Base-by-base conservation (phyloP, 1,140 invertebrate species). In the Calephelis nemesis region DNA sequence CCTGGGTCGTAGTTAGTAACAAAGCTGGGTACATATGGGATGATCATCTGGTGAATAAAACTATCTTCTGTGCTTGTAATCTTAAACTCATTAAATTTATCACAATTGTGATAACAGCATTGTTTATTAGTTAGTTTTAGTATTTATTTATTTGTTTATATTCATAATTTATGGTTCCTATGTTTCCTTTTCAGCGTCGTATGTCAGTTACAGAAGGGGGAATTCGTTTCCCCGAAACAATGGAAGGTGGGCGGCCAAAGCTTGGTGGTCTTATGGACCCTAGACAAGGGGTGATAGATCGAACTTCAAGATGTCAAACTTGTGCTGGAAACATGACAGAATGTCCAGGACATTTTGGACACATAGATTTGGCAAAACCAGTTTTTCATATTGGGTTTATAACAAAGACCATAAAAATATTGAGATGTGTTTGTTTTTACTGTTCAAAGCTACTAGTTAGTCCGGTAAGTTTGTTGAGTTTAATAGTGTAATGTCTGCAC, bases 261-360 rank as follows among this genome's bases (percentile, higher is more conserved):
- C 87, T 99, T 63, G 98, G 98, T 4, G 99, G 99, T 30, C 95
- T 99, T 50, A 99, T 99, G 98, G 99, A 99, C 90, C 99, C 99
- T 0, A 93, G 99, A 42, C 99, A 99, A 93, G 99, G 99, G 70
- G 98, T 99, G 10, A 97, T 99, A 30, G 99, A 99, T 83, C 94
- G 98, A 74, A 95, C 95, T 74, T 97, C 97, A 15, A 93, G 98
- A 62, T 99, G 99, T 89, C 98, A 99, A 88, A 99, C 99, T 0
- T 99, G 99, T 92, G 98, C 98, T 63, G 98, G 96, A 30, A 99
- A 98, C 79, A 98, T 99, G 97, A 96, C 97, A 3, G 98, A 99
- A 89, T 99, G 99, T 91, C 98, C 98, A 13, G 99, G 99, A 0
- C 99, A 99, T 91, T 99, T 99, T 93, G 99, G 98, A n/a, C 99